Evolutionary conservation across 2,888 invertebrate genomes (phyloP).

Genomic region (Protonemura montana): DNA sequence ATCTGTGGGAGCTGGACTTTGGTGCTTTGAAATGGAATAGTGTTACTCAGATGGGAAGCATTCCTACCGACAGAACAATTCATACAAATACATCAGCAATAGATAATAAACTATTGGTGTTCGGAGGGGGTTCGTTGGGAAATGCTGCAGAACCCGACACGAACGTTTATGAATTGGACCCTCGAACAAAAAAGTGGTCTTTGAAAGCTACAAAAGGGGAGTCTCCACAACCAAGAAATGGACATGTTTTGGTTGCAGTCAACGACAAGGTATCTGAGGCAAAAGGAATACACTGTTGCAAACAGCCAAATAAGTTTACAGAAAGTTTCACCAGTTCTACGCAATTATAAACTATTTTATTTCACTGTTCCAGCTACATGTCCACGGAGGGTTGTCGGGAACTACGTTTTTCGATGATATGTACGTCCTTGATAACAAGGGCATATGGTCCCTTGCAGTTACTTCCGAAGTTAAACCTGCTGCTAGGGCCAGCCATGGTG

Average conservation of each 20-base stretch:
- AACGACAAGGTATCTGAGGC: conserved; percentile 41
- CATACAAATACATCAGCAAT: conserved; percentile 39
- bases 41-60: conserved; percentile 35
- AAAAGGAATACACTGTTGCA: background rate
- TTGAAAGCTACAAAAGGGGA: conserved; percentile 42
- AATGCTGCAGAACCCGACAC: conserved; percentile 41
- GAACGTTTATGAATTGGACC: conserved; percentile 41
- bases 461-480: conserved; percentile 33
- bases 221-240: conserved; percentile 44
- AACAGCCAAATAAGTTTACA: background rate
- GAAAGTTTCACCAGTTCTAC: no score
- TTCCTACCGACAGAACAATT: conserved; percentile 43
- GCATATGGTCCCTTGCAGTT: conserved; percentile 33
- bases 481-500: conserved; percentile 46
- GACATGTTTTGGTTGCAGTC: conserved; percentile 44
- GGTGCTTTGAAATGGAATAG: conserved; percentile 40
- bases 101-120: conserved; percentile 38
- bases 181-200: conserved; percentile 39
- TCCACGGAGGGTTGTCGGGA: conserved; percentile 45
- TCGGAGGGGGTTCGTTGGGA: conserved; percentile 45
- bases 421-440: conserved; percentile 38
- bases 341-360: no score
- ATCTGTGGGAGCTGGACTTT: conserved; percentile 45
- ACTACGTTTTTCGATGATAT: conserved; percentile 43
- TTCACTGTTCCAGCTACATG: conserved; percentile 40